Conservation (phyloP, 2,113 vertebrate genomes). For the Amia ocellicauda region DNA sequence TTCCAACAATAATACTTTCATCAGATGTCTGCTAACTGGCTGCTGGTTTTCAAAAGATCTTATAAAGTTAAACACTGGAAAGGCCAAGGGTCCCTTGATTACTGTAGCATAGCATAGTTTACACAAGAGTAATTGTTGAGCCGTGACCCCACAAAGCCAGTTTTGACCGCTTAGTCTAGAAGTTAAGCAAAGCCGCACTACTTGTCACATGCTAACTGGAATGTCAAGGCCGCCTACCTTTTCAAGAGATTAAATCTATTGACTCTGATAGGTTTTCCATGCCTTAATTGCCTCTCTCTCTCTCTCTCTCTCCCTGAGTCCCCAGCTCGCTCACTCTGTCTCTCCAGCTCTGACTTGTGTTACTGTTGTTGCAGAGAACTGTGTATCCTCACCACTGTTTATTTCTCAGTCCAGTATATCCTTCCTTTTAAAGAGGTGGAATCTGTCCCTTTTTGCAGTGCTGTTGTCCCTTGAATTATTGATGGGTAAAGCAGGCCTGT, state of each 20-base stretch:
- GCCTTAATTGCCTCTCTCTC: conserved; percentile 46
- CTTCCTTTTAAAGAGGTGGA: too few relatives aligned
- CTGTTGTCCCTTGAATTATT: too few relatives aligned
- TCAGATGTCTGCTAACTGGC: neutral
- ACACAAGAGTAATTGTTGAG: conserved; percentile 62
- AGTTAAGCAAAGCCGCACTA: conserved; percentile 38
- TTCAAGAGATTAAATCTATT: conserved; percentile 58
- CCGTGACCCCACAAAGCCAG: conserved; percentile 52
- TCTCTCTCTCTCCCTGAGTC: conserved; percentile 15
- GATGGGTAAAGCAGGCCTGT: too few relatives aligned
- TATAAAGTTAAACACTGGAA: conserved; percentile 13
- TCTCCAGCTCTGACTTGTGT: too few relatives aligned
- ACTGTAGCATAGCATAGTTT: conserved; percentile 58
- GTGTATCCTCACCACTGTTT: too few relatives aligned
- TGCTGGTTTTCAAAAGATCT: conserved; percentile 14
- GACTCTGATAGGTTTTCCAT: conserved; percentile 48
- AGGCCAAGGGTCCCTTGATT: conserved; percentile 44
- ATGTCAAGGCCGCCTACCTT: conserved; percentile 58
- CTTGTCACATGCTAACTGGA: conserved; percentile 62
- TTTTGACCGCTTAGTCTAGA: conserved; percentile 53
- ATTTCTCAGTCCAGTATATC: too few relatives aligned
- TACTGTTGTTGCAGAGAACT: too few relatives aligned
- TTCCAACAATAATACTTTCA: conserved; percentile 10
- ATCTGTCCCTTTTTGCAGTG: too few relatives aligned
- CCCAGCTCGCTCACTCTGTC: conserved; percentile 9